Evolutionary conservation across 1,140 invertebrate species (phyloP), one percentile per base, ranked within the genome.

Genomic region (Drosophila ambigua): DNA sequence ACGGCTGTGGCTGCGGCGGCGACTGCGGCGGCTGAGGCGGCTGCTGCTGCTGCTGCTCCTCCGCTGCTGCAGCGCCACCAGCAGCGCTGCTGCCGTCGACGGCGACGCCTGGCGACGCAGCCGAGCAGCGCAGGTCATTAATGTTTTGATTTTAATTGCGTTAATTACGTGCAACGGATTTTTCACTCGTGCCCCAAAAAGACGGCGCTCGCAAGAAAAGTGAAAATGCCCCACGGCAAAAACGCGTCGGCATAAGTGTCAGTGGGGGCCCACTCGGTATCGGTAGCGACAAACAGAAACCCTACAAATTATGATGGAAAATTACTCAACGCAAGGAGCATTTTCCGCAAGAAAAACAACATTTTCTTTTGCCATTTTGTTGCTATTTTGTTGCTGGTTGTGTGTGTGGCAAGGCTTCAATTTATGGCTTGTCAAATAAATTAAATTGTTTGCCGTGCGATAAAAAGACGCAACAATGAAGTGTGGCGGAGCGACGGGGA

Each of bases 71-170:
- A 41, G 51, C 55, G 48, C n/a, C 48, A 65, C 2, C 41, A 6
- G 53, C 43, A 20, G 20, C n/a, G 43, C 76, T 13, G 57, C 4
- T 60, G 63, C 35, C 44, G 72, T 45, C 72, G 51, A 23, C 69
- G 46, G 41, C 66, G 72, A 31, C 64, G 72, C 44, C 46, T 41
- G 54, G 26, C 44, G 26, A 50, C 57, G 65, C 62, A 24, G 58
- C 46, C 35, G 35, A 45, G 50, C 60, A 79, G 83, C 79, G 83
- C 76, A 88, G 89, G 89, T 91, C 90, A 91, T 91, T 91, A 91
- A 88, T 90, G 90, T 91, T 91, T 91, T 91, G 89, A 89, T 91
- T 91, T 91, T 91, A 91, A 91, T 91, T 91, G 90, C 80, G 90
- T 91, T 91, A 91, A 91, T 91, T 91, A 91, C 90, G 82, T 91